Percentiles rank a stretch among this genome's conserved stretches.
phyloP scores from a whole-genome alignment of 2,113 vertebrate species.

The Phalacrocorax carbo region DNA sequence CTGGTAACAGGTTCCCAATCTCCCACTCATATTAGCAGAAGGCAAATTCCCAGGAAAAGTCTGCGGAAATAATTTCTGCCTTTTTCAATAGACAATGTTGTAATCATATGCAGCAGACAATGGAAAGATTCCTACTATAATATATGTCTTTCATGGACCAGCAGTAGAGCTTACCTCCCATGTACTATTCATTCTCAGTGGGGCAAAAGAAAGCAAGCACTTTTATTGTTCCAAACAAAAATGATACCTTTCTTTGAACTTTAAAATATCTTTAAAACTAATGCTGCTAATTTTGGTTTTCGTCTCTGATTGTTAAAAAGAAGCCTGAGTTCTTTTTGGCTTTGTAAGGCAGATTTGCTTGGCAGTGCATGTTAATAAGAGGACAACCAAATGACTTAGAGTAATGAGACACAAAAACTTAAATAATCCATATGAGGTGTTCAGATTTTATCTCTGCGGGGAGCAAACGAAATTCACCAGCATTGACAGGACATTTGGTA shows the following conservation, averaged over 20 bases:
- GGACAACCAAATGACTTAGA: neutral
- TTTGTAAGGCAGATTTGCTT: neutral
- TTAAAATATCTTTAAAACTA: neutral
- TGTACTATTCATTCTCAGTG: neutral
- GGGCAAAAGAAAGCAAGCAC: neutral
- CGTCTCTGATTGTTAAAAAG: neutral
- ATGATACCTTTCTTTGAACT: neutral
- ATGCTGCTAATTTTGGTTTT: neutral
- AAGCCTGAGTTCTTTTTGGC: neutral
- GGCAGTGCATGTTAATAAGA: neutral
- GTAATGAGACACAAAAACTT: neutral
- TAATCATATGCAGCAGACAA: neutral
- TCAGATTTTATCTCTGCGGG: neutral
- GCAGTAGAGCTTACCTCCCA: neutral
- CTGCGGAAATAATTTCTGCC: neutral
- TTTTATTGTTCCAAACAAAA: neutral
- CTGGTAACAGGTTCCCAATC: neutral
- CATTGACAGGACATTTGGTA: neutral
- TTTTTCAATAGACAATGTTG: neutral
- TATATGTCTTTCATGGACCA: neutral
- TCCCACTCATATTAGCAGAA: neutral
- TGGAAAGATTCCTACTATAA: neutral
- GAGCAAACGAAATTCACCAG: neutral
- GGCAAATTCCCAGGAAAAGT: neutral
- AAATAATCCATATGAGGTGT: neutral